Evolutionary conservation across 2,888 invertebrate species (phyloP), one percentile per base, ranked within the genome.

Genomic region (Sclerodermus sp.): DNA sequence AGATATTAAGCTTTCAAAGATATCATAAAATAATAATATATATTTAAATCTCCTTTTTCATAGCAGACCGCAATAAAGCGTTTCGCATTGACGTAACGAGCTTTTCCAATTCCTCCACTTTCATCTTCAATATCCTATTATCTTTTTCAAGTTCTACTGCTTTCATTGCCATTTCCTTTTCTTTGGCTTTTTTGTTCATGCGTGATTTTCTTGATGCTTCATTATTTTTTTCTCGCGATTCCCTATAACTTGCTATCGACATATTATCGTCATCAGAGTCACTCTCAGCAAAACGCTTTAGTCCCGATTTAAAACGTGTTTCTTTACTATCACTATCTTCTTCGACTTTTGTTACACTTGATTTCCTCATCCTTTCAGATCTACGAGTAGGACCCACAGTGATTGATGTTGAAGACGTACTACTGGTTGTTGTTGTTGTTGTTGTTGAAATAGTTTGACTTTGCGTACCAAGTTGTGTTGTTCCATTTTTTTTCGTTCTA

Each of bases 141-240:
- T 82, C 82, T 46, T 81, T 82, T 67, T 85, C 84, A 52, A 89
- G 77, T 42, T 84, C 82, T 17, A 80, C 72, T 1, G 82, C 83
- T 55, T 79, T 70, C 44, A 78, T 75, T 60, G 80, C 77, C 82
- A 85, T 84, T 64, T 85, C 84, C 14, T 62, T 60, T 60, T 85
- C 84, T 53, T 82, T 83, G 1, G 76, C 71, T 76, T 88, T 89
- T 59, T 89, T 83, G 67, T 88, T 89, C 80, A 86, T 84, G 57
- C 90, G 80, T 1, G 89, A 89, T 62, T 85, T 83, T 63, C 89
- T 82, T 37, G 90, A 90, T 38, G 90, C 89, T 77, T 89, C 89
- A 71, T 90, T 90, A 76, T 90, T 90, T 72, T 88, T 88, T 69
- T 88, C 87, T 48, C 90, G 79, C 57, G 87, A 81, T 68, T 88